Conservation (phyloP, 2,113 vertebrate species). For the Pomatorhinus ruficollis region DNA sequence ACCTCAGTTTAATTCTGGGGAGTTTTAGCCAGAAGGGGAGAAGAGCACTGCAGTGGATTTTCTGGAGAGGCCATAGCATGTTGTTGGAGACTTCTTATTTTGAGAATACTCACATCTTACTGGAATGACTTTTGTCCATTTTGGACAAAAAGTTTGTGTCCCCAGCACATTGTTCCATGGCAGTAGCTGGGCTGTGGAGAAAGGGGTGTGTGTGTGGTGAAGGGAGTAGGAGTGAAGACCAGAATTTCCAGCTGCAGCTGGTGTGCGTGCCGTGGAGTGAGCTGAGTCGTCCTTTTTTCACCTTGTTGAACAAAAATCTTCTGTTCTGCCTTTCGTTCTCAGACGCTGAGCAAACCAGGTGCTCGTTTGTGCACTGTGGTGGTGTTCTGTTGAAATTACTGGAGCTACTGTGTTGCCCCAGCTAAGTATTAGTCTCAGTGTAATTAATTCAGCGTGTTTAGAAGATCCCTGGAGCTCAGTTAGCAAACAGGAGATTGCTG, state of each 20-base stretch:
- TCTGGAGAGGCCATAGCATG: background rate
- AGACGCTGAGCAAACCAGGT: background rate
- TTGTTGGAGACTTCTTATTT: background rate
- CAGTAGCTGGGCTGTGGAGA: background rate
- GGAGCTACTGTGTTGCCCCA: conserved; percentile 4
- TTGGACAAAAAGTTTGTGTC: background rate
- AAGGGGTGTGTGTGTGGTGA: background rate
- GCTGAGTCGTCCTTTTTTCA: background rate
- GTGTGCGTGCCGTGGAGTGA: background rate
- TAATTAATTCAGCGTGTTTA: conserved; percentile 33
- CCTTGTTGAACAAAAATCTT: background rate
- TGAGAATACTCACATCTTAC: background rate
- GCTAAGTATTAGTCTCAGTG: background rate
- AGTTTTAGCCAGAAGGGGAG: background rate
- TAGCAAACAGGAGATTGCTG: conserved; percentile 50
- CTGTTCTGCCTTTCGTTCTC: background rate
- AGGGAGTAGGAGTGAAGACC: background rate
- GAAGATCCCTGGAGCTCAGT: conserved; percentile 22
- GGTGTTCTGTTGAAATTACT: background rate
- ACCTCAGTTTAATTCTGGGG: background rate
- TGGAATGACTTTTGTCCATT: background rate
- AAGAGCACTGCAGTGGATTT: background rate
- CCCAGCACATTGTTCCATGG: accelerated
- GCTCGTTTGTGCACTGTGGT: background rate
- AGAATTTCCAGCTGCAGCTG: background rate